These are phyloP conservation scores for Trichosurus vulpecula DNA, from an alignment of 2,797 vertebrate species.

Conservation along the genomic window DNA sequence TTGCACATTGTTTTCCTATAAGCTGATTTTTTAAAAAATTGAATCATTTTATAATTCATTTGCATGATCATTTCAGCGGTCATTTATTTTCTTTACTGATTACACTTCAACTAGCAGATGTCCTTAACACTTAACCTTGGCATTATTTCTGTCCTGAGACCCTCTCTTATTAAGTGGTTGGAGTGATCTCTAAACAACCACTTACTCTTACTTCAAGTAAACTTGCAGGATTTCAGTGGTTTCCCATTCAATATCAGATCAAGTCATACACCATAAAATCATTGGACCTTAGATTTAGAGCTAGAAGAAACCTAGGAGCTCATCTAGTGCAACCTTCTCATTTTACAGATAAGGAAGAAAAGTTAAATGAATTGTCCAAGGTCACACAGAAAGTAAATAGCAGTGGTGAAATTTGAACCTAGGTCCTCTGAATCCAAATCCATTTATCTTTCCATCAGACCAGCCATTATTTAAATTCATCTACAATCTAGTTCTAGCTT, in stretches of 20 bases:
- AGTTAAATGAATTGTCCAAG: neutral
- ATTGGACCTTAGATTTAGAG: neutral
- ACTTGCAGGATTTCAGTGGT: neutral
- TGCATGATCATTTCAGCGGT: slow-evolving; percentile 12
- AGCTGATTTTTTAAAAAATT: neutral
- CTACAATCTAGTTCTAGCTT: neutral
- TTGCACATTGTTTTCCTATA: neutral
- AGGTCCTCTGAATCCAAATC: no score
- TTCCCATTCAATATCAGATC: neutral
- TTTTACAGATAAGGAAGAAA: neutral
- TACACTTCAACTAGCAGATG: neutral
- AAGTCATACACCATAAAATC: neutral
- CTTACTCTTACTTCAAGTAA: neutral
- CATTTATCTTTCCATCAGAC: neutral
- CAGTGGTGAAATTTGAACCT: neutral
- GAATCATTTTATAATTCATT: neutral
- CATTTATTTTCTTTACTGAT: slow-evolving; percentile 7
- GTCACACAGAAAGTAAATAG: neutral
- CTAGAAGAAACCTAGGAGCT: neutral
- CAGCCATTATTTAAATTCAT: neutral
- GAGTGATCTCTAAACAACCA: neutral
- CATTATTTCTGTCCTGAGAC: neutral
- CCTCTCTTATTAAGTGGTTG: neutral
- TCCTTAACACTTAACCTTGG: neutral
- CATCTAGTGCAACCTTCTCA: neutral